Base-by-base conservation (phyloP, 2,888 invertebrate genomes). In the Leucophora obtusa region DNA sequence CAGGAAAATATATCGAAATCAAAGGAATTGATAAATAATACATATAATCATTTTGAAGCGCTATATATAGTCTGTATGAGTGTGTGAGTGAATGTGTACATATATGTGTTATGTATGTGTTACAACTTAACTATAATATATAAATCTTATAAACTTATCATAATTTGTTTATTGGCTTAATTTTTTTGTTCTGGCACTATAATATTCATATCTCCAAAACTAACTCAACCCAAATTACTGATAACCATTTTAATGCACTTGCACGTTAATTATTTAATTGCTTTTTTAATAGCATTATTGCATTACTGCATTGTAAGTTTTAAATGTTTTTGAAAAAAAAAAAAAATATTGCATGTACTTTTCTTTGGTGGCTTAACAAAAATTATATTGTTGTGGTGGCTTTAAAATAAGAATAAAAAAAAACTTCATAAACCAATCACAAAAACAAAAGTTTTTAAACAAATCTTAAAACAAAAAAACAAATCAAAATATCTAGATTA, bases 401-500 rank as follows among this genome's bases (percentile, higher is more conserved):
- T 76, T 81, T 43, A 58, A 66, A 66, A 73, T 68, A 78, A 73
- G n/a, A 53, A 71, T 60, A 15, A 69, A 63, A 47, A 21, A 28
- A 14, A 53, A 18, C 17, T n/a, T 18, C 14, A 53, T 24, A 54
- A 74, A 43, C 7, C 33, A 51, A 65, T 35, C 18, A 43, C 18
- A 74, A 15, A n/a, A 0, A 38, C 60, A 50, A 65, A 63, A 58
- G 60, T 18, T 50, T 47, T n/a, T n/a, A 38, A 28, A 3, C 4
- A 28, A 28, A 28, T 28, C 28, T 28, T 6, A 28, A 28, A 28
- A 28, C 4, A 28, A 28, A 38, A 50, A 75, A 68, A 66, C 53
- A 56, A 24, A 50, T 54, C 8, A 14, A 47, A 56, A 78, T 68
- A 82, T 78, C 50, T 58, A 90, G 90, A 89, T 84, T 87, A 87